Base-by-base conservation (phyloP, 2,797 vertebrate genomes). In the Semotilus atromaculatus region DNA sequence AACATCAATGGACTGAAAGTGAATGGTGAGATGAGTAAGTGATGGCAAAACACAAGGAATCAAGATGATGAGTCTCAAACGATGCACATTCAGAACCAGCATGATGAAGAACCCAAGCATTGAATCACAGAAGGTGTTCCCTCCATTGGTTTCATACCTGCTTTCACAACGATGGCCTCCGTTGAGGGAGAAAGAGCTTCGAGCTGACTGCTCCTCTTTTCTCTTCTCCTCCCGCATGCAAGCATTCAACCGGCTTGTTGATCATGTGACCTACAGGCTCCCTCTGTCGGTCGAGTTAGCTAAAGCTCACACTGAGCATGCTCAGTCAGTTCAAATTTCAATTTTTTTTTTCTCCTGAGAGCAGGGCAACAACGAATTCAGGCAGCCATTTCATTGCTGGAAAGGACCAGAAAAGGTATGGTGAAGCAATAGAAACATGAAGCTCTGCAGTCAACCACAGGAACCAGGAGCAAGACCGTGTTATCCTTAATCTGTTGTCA, bases 191-290 rank as follows among this genome's bases (percentile, higher is more conserved):
- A 90, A 81, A 90, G 91, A 93, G 92, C 91, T 90, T 93, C 90
- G 90, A 93, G 92, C 92, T 92, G 93, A 94, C 93, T 94, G 93
- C 93, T 94, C 93, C 91, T 93, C 90, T 91, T 93, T 92, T 90
- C 81, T 91, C 89, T 94, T 93, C 93, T 92, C 92, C 95, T 94
- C 93, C 91, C 87, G 93, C 91, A 93, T 93, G 91, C 94, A 94
- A 92, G 93, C 89, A 90, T 93, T 95, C 94, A 94, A 92, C 91
- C 87, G 78, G 86, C 88, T 93, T 90, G 53, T 82, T 64, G 89
- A 92, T 95, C 95, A 96, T 89, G 93, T 95, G 94, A 94, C 94
- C 92, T 86, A 91, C 90, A 93, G 91, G 94, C 94, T 95, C 94
- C 94, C 94, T 95, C 95, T 96, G 92, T 93, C 91, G 93, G 95